Evolutionary conservation across 2,797 vertebrate species (phyloP), one percentile per base, ranked within the genome.

Genomic region (Rhyacichthys aspro): DNA sequence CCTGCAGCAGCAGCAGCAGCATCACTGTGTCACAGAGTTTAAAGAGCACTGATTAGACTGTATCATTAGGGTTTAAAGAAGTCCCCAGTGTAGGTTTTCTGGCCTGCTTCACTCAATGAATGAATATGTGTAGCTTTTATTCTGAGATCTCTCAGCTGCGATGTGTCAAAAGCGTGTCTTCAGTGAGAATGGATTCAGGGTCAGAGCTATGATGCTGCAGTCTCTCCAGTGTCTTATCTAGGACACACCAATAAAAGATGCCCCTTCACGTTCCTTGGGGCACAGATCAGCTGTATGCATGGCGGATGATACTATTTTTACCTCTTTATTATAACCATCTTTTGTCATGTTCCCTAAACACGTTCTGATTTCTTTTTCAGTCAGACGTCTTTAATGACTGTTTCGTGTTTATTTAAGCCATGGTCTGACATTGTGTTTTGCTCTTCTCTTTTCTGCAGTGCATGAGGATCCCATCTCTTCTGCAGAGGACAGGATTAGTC

Each of bases 401-500:
- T 42, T 54, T 7, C 36, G 19, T 42, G 8, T 43, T 28, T 50
- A 43, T 65, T 44, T 65, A 54, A 18, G 52, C 42, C 7, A 11
- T 57, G 23, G 37, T 66, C 47, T 84, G 58, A 76, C 37, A 2
- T 34, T 72, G 23, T 19, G 7, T 48, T 69, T 0, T 67, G 18
- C 63, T 49, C 67, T 19, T 79, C 38, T 80, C 43, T 80, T n/a
- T n/a, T n/a, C n/a, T 86, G 11, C 90, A 98, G 96, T 85, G 87
- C 88, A 92, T 94, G 93, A 95, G 88, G 90, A 88, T 86, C 85
- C 89, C 82, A 74, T 77, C 79, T 83, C 79, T 69, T 67, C 87
- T 83, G 81, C 90, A 84, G 80, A 88, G 88, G 82, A 89, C 85
- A 86, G 82, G 70, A 88, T 86, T 82, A 84, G 85, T 74, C 78